These are phyloP conservation scores for Nothoprocta perdicaria DNA, from an alignment of 2,113 vertebrate genomes.

Conservation along the genomic window DNA sequence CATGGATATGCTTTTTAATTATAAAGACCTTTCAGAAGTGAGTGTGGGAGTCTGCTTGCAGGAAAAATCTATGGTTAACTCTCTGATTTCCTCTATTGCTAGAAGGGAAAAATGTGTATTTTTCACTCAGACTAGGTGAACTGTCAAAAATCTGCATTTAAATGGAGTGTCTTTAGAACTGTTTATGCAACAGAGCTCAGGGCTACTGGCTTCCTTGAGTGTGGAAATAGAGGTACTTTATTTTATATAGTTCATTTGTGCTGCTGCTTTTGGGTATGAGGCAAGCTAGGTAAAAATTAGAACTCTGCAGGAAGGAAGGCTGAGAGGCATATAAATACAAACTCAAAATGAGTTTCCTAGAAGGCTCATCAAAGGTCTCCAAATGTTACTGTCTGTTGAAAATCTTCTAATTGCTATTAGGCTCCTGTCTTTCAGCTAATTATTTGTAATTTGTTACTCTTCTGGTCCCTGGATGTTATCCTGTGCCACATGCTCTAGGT, in stretches of 20 bases:
- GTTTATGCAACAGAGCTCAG: not conserved
- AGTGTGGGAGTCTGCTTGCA: not conserved
- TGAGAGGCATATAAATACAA: not conserved
- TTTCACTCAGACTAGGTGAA: not conserved
- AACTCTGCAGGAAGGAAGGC: not conserved
- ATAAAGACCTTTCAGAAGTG: not conserved
- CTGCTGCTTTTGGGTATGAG: not conserved
- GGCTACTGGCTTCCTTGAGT: not conserved
- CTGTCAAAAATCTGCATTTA: not conserved
- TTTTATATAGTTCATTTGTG: slow-evolving; percentile 9
- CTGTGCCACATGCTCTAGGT: too few species aligned
- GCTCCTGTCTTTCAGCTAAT: not conserved
- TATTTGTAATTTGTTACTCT: not conserved
- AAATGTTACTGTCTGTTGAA: not conserved
- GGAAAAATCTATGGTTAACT: not conserved
- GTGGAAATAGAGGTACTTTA: not conserved
- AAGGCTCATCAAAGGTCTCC: not conserved
- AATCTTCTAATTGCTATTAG: not conserved
- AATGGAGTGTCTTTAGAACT: not conserved
- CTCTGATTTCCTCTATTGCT: not conserved
- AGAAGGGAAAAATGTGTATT: not conserved
- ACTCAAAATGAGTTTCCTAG: not conserved
- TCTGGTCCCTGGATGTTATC: not conserved
- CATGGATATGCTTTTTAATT: not conserved
- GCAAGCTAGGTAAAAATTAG: slow-evolving; percentile 3